Evolutionary conservation across 2,797 vertebrate species (phyloP), one percentile per base, ranked within the genome.

Genomic region (Distichodus sexfasciatus): DNA sequence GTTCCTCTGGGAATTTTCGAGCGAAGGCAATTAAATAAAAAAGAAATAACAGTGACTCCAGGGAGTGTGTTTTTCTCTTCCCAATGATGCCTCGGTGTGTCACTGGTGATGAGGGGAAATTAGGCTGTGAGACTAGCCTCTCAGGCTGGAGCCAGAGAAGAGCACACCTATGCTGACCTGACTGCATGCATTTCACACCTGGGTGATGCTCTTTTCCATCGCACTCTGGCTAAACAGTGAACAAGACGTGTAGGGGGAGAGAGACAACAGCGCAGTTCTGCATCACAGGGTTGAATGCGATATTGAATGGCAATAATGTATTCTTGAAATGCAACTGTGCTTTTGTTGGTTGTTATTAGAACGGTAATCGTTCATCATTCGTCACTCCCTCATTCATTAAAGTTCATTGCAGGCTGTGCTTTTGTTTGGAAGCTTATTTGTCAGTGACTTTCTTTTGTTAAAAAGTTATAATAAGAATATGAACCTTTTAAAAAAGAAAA

Each of bases 1-100:
- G 19, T 67, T 68, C 83, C 78, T 62, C 65, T 82, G 83, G 84
- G 83, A 81, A 81, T 85, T 80, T 78, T 78, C 40, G 62, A 64
- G 63, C 69, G 57, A 59, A 86, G 69, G 85, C 83, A 90, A 88
- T 90, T 88, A 88, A 81, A 85, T 75, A 73, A 66, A 67, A 71
- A 55, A 41, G 35, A 61, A 68, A 66, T 50, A 75, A 74, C 67
- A 74, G 60, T 53, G 19, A 66, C 33, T 15, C 57, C 26, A 55
- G 50, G 68, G 65, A 35, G 51, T 69, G 41, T 5, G 43, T 58
- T 61, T 58, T 54, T 66, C 40, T 59, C 10, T 17, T 48, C 29
- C 66, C n/a, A 21, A 29, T 72, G 24, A 69, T 69, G 51, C 63
- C 69, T 81, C 43, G 33, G 54, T 80, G 55, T 77, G 81, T 81